These are phyloP conservation scores for Neoseiulus cucumeris DNA, from an alignment of 1,140 invertebrate genomes.

Conservation along the genomic window DNA sequence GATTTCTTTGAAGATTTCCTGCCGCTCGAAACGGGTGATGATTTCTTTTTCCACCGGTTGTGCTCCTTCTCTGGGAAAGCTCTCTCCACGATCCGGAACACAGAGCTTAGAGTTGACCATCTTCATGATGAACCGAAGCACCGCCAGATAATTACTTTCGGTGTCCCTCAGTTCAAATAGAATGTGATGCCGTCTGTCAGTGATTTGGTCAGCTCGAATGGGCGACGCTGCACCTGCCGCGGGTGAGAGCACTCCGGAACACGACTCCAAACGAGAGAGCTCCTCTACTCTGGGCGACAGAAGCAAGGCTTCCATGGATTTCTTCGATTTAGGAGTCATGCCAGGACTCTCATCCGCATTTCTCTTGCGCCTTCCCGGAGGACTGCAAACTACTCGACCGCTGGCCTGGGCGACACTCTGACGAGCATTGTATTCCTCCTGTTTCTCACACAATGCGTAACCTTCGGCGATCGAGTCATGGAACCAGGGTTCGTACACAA, in stretches of 20 bases:
- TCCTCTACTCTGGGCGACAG: background rate
- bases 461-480: background rate
- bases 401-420: background rate
- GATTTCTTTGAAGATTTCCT: constrained; percentile 7
- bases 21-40: background rate
- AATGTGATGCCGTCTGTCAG: background rate
- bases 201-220: background rate
- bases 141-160: background rate
- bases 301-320: background rate
- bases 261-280: background rate
- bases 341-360: background rate
- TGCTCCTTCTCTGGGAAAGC: background rate
- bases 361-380: background rate
- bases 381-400: background rate
- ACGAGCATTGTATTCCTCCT: background rate
- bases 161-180: background rate
- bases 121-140: background rate
- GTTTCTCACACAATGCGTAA: background rate
- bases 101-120: background rate
- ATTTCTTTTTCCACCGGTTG: background rate
- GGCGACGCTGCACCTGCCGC: background rate
- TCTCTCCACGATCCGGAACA: too few species aligned
- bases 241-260: background rate
- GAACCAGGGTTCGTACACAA: constrained; percentile 4
- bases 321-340: background rate